Evolutionary conservation across 2,113 vertebrate genomes (phyloP), one percentile per base, ranked within the genome.

Genomic region (Grus americana): DNA sequence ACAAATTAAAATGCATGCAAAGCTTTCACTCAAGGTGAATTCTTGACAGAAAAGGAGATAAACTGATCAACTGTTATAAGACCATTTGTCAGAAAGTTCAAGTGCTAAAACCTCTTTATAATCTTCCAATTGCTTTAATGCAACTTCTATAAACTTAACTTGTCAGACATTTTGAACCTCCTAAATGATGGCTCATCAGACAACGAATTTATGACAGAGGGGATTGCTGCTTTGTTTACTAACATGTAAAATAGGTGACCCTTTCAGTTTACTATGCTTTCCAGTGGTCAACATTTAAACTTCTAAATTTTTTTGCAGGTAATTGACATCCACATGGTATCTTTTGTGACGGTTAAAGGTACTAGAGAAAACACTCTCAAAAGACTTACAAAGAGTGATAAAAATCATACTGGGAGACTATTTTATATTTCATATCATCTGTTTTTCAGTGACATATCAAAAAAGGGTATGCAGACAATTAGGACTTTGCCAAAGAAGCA

Each of bases 21-120:
- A 96, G 50, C 78, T 97, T 90, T 95, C 47, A 91, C 84, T 95
- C 93, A 97, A 98, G 92, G 86, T 97, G 97, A 98, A 93, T 81
- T 47, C 55, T 96, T 82, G 93, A 95, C 89, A 97, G 90, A 92
- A 94, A 94, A 97, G 78, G 86, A 98, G 97, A 96, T 86, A 96
- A 96, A 97, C 68, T 96, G 96, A 96, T 80, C 93, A 94, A 59
- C 92, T 97, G 68, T 87, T 95, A 63, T 88, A 95, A 96, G 22
- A 70, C 15, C 49, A 93, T 96, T 98, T 97, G 44, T 94, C 86
- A 96, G 68, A 90, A 92, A 94, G 65, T 72, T 86, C 47, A 95
- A 87, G 26, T 93, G 52, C 26, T 94, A 94, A 95, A 91, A 86
- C 7, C 26, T 30, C 32, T 92, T 79, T 84, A 80, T 75, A 88